Evolutionary conservation across 2,888 invertebrate genomes (phyloP), one percentile per base, ranked within the genome.

Genomic region (Argyra leucocephala): DNA sequence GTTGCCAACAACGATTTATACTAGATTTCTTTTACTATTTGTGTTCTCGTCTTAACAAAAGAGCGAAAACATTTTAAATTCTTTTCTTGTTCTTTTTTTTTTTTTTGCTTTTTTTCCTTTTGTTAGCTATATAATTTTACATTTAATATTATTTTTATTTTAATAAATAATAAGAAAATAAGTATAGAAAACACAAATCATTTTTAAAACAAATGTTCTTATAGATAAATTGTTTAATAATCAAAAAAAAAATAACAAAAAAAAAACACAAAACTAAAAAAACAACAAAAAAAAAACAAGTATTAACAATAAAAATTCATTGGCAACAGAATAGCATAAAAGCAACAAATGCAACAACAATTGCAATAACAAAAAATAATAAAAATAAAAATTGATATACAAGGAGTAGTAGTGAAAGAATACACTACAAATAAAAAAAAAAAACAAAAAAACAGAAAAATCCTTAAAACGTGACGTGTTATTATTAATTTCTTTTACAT

Each of bases 401-500:
- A 48, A 48, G 48, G 48, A 48, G 48, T 48, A 48, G 48, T 48
- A 48, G 48, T 48, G 18, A 48, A 48, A 48, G 48, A 48, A 15
- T 18, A 31, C 31, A 18, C n/a, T 18, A 12, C 48, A 18, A 48
- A 48, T 18, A 48, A 48, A 18, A 31, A 9, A 48, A 5, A 48
- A 48, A 18, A 48, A 48, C 10, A 48, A 15, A 48, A 48, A 48
- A 48, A 48, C n/a, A 48, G 5, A 48, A 48, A 9, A 48, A 48
- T 48, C 48, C 48, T 48, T 48, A 48, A 59, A 59, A 59, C 59
- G 59, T 59, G 59, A 59, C 59, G 59, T 59, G 59, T 59, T 59
- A 23, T 59, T 59, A 59, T 59, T 59, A 59, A 59, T 59, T 59
- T 59, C 59, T 59, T 59, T 58, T 18, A 48, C 48, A 48, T 48